Base-by-base conservation (phyloP, 2,113 vertebrate species). In the Engystomops pustulosus region DNA sequence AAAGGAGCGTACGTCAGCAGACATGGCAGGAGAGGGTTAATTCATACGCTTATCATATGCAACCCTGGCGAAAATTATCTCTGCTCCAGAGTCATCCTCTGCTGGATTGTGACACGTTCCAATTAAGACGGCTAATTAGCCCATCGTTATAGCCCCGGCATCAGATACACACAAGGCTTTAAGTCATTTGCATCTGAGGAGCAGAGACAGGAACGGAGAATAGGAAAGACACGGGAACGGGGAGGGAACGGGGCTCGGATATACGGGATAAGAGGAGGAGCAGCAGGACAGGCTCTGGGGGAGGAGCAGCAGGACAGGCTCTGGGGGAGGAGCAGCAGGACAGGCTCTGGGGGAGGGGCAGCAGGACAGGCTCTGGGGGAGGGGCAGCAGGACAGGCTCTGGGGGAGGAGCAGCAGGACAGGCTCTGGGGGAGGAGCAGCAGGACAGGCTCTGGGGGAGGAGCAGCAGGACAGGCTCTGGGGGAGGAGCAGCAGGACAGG, bases 121-220 rank as follows among this genome's bases (percentile, higher is more conserved):
- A 81, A 81, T 81, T 53, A 71, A 81, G 49, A 44, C 32, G n/a
- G 58, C 67, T 81, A 81, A 81, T 81, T 81, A 81, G 79, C 32
- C 68, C 80, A 23, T 81, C 62, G 17, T 30, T 58, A 55, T 53
- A 72, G 14, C n/a, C 80, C 30, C 79, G 8, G 34, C 44, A 71
- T 81, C 68, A 81, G 80, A 81, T 69, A 58, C 49, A 18, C 30
- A 23, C 2, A 45, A 11, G 7, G 65, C 30, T 69, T 81, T 70
- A 68, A 69, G 18, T 80, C 49, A 69, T 81, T 53, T 81, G 44
- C 65, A 69, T 81, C 65, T 8, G 44, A 81, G 65, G 32, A 17
- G 32, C 49, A 72, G n/a, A 71, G 62, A n/a, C 62, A 69, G 60
- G 79, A 69, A 51, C 23, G 53, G 36, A 1, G 58, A 68, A 23